Base-by-base conservation (phyloP, 2,797 vertebrate genomes). In the Enoplosus armatus region DNA sequence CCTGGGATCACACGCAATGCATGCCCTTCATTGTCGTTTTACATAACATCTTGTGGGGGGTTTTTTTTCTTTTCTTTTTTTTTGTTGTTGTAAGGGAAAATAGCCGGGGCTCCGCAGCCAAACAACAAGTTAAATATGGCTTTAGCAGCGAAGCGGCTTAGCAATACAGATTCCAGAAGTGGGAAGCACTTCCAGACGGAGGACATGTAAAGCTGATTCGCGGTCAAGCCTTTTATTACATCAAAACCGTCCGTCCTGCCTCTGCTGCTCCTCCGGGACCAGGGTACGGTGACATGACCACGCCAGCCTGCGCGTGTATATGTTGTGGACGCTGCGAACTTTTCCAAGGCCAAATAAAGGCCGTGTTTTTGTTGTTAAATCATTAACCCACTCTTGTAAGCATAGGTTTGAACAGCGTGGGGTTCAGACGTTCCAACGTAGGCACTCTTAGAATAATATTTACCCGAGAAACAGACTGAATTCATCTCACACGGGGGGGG, bases 71-170 rank as follows among this genome's bases (percentile, higher is more conserved):
- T n/a, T n/a, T n/a, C n/a, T n/a, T n/a, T n/a, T n/a, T n/a, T n/a
- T n/a, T n/a, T n/a, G n/a, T n/a, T n/a, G n/a, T n/a, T 45, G 76
- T 41, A n/a, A 31, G 14, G 54, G 77, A 55, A 87, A 88, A 87
- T 79, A 72, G 56, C 72, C 3, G 8, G 53, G 39, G 51, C 5
- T 71, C 70, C 0, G 4, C 41, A 59, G 80, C 75, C 79, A 87
- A 81, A 74, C 62, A 65, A 37, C 64, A 77, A 80, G 79, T 85
- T 89, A 89, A 93, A 86, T 88, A 85, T 68, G 73, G 72, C 80
- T 85, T 87, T 71, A 63, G 73, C 62, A 48, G 59, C 8, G 1
- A 73, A 48, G 75, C 22, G 3, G 29, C 62, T 83, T 75, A 71
- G 69, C 54, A 29, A 18, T 77, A 51, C 55, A 61, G 75, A 81